Conservation (phyloP, 2,888 invertebrate genomes). For the Teinopalpus imperialis region DNA sequence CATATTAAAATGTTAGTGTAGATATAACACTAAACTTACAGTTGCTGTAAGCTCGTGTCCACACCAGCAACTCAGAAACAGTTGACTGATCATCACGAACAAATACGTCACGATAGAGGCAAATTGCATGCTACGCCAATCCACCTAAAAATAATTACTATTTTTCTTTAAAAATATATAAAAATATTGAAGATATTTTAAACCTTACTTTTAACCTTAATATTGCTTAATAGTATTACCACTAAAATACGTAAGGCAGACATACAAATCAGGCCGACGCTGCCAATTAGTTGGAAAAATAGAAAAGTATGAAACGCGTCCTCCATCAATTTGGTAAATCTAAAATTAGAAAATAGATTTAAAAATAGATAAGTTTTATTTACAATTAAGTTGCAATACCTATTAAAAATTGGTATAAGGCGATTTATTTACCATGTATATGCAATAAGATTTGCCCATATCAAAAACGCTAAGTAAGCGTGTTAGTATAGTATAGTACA, state of each 20-base stretch:
- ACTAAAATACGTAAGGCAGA: slow-evolving; percentile 61
- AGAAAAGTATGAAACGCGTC: slow-evolving; percentile 72
- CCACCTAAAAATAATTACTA: slow-evolving; percentile 46
- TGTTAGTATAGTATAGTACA: too few relatives aligned
- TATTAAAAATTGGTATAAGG: too few relatives aligned
- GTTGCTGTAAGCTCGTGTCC: slow-evolving; percentile 76
- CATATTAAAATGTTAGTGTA: too few relatives aligned
- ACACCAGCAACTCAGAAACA: slow-evolving; percentile 78
- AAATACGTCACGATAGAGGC: slow-evolving; percentile 62
- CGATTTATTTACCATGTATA: too few relatives aligned
- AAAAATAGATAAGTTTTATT: neutral
- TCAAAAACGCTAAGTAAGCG: too few relatives aligned
- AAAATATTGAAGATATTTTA: too few relatives aligned
- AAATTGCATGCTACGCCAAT: slow-evolving; percentile 69
- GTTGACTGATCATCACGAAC: slow-evolving; percentile 73
- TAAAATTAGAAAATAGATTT: slow-evolving; percentile 39
- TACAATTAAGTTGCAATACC: too few relatives aligned
- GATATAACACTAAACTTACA: too few relatives aligned
- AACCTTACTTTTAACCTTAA: too few relatives aligned
- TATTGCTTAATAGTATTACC: too few relatives aligned
- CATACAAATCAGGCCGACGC: slow-evolving; percentile 74
- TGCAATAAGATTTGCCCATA: too few relatives aligned
- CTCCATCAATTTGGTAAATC: slow-evolving; percentile 68
- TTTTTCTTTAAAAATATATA: too few relatives aligned
- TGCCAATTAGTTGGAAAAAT: slow-evolving; percentile 76